A percentile compares a stretch with the other conserved stretches of the same genome.
Conservation (phyloP, 2,797 vertebrate species). For the Petrocephalus sullivani region DNA sequence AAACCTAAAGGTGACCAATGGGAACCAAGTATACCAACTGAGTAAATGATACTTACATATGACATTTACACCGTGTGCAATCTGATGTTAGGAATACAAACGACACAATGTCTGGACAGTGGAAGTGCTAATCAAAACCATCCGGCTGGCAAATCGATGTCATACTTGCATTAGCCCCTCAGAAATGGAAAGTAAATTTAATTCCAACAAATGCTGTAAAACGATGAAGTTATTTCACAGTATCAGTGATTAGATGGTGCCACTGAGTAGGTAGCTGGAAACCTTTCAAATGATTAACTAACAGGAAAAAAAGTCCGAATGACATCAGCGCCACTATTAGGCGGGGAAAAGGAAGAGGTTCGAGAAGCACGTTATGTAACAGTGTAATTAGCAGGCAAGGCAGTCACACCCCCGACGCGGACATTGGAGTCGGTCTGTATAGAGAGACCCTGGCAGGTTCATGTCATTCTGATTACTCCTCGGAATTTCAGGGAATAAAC, state of each 20-base stretch:
- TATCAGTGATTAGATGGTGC: background rate
- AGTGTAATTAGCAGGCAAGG: background rate
- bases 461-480: background rate
- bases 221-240: background rate
- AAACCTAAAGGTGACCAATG: background rate
- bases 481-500: constrained; percentile 17
- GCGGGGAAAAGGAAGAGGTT: background rate
- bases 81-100: background rate
- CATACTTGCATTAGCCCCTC: background rate
- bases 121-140: background rate
- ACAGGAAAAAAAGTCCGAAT: background rate
- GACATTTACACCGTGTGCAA: background rate
- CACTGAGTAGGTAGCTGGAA: background rate
- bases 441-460: background rate
- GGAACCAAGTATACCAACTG: background rate
- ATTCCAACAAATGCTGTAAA: background rate
- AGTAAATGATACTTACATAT: background rate
- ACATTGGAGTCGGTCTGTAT: constrained; percentile 18
- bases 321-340: background rate
- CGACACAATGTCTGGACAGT: background rate
- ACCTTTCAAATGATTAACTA: background rate
- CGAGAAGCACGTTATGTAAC: background rate
- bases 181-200: background rate
- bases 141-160: background rate
- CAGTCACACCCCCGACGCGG: constrained; percentile 3